Base-by-base conservation (phyloP, 2,113 vertebrate species). In the Ophthalmolycus amberensis region DNA sequence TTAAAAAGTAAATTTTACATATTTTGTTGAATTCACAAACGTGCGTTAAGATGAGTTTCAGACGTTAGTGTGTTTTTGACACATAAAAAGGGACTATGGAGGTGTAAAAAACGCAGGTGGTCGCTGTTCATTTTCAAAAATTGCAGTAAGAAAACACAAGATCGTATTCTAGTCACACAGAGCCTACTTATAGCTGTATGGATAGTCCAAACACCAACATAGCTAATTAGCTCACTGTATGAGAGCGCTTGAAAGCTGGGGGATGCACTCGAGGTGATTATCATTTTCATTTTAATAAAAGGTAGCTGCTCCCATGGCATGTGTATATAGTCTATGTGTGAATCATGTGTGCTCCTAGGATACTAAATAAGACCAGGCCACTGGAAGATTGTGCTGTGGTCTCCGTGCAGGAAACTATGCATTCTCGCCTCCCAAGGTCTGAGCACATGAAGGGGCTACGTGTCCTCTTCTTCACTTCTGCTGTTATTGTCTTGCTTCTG, bases 221-320 rank as follows among this genome's bases (percentile, higher is more conserved):
- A 68, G 80, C 75, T 85, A 87, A 91, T 92, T 88, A 90, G 80
- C 87, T 90, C 83, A 5, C 81, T 84, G 69, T 90, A 76, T 86
- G 85, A 83, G 79, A 84, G 40, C 59, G 25, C 66, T 3, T 87
- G 85, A 91, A 86, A 79, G 71, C 82, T 69, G 66, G 82, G 79
- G 80, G 82, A 77, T 56, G 72, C 86, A 75, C 78, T 77, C 11
- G 0, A 74, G 90, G 84, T 89, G 85, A 91, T 93, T 81, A 90
- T 86, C 87, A 82, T 86, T 88, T 90, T 89, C 56, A 76, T 93
- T 90, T 90, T 91, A 93, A 92, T 94, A 92, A 93, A 82, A 90
- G 71, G 71, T 72, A 73, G 86, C 86, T 90, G 83, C 82, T 91
- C 91, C 87, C 85, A 59, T 84, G 86, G 85, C 80, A 79, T 63